Percentiles rank a stretch among this genome's conserved stretches.
Conservation (phyloP, 2,113 vertebrate species). For the Forbesichthys agassizii region DNA sequence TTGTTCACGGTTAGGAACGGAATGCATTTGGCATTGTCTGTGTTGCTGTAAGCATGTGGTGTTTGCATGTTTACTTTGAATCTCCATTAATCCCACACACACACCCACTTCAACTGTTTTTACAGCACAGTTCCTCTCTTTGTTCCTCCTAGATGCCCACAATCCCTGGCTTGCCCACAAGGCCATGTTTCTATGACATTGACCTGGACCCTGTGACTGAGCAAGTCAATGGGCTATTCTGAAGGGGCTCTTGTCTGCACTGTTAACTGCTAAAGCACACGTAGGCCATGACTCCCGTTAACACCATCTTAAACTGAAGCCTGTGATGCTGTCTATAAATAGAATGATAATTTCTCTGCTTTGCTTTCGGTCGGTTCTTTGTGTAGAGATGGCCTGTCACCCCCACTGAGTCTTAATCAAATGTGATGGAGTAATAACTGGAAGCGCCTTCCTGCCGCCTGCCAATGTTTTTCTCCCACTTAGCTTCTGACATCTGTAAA, state of each 20-base stretch:
- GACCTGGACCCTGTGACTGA: constrained; percentile 90
- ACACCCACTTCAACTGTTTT: background rate
- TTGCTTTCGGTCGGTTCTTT: background rate
- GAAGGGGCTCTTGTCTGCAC: constrained; percentile 36
- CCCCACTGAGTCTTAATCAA: constrained; percentile 16
- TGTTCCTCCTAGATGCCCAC: constrained; percentile 88
- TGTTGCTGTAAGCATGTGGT: too few species aligned
- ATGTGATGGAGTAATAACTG: constrained; percentile 29
- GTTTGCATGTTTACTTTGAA: too few species aligned
- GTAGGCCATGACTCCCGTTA: background rate
- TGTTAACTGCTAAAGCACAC: background rate
- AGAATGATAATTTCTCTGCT: background rate
- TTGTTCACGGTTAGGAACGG: too few species aligned
- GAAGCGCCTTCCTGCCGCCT: background rate
- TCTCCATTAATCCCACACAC: too few species aligned
- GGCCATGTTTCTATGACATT: constrained; percentile 98
- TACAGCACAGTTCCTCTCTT: background rate
- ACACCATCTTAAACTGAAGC: background rate
- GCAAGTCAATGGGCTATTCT: constrained; percentile 91
- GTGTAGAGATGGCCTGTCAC: background rate
- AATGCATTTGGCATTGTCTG: too few species aligned
- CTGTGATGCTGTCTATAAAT: background rate
- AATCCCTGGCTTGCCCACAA: constrained; percentile 95
- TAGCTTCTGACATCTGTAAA: constrained; percentile 20
- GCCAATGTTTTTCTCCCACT: constrained; percentile 18